Percentiles rank a stretch among this genome's conserved stretches.
Evolutionary conservation across 2,113 vertebrate genomes (phyloP).

Genomic region (Tenebrosternarchus preto): DNA sequence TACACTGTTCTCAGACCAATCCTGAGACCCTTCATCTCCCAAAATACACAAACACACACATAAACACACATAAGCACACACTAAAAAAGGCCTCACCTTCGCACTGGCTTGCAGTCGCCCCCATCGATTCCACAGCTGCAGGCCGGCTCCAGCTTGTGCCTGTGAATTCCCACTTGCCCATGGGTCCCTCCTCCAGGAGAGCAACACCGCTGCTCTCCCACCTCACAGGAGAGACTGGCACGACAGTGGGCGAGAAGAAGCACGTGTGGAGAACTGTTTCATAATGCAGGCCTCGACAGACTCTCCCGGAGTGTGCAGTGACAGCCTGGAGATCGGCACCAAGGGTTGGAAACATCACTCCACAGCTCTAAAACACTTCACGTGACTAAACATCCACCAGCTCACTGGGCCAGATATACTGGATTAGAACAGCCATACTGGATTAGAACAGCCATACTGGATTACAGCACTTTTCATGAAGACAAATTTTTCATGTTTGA

Average conservation of each 20-base stretch:
- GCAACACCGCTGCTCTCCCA: not conserved
- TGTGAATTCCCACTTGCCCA: not conserved
- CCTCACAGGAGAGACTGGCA: not conserved
- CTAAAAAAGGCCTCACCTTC: too few species aligned
- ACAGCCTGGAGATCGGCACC: not conserved
- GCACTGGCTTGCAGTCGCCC: too few species aligned
- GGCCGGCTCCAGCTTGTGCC: not conserved
- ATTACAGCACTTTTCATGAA: not conserved
- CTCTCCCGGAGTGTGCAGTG: not conserved
- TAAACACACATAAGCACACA: not conserved
- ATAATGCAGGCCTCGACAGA: not conserved
- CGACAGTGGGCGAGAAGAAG: not conserved
- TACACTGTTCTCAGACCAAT: not conserved
- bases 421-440: not conserved
- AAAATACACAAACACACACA: not conserved
- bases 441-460: not conserved
- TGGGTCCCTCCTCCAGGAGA: not conserved
- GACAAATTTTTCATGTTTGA: not conserved
- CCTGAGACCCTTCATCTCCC: not conserved
- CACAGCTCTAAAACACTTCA: not conserved
- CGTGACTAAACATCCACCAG: not conserved
- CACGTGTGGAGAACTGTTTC: not conserved
- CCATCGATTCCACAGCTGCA: too few species aligned
- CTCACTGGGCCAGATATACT: not conserved
- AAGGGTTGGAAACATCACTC: not conserved